Evolutionary conservation across 2,888 invertebrate genomes (phyloP).

Genomic region (Apamea epomidion): DNA sequence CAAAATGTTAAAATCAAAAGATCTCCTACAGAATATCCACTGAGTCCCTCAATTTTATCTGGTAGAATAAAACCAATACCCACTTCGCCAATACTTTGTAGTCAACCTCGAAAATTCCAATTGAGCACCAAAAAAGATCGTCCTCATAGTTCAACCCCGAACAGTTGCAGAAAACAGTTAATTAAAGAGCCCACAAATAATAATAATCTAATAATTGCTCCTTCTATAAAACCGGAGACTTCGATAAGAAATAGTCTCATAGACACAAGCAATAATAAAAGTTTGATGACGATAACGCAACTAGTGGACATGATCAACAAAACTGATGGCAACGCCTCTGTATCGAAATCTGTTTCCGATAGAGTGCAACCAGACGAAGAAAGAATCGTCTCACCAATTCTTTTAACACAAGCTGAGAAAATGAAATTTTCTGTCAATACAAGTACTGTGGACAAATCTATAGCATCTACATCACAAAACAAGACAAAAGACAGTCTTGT

Average conservation of each 20-base stretch:
- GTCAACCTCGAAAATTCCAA: slow-evolving; percentile 78
- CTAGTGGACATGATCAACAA: slow-evolving; percentile 86
- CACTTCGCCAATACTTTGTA: slow-evolving; percentile 83
- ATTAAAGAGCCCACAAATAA: slow-evolving; percentile 65
- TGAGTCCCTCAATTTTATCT: slow-evolving; percentile 85
- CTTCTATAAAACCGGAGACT: slow-evolving; percentile 50
- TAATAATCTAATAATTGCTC: slow-evolving; percentile 48
- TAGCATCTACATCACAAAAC: slow-evolving; percentile 49
- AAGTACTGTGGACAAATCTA: slow-evolving; percentile 50
- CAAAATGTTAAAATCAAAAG: slow-evolving; percentile 39
- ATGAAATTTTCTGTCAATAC: slow-evolving; percentile 62
- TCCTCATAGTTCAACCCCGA: slow-evolving; percentile 72
- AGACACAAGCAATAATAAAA: slow-evolving; percentile 76
- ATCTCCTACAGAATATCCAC: slow-evolving; percentile 62
- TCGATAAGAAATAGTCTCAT: slow-evolving; percentile 58
- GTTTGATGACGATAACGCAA: slow-evolving; percentile 87
- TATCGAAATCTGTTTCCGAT: slow-evolving; percentile 34
- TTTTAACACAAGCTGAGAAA: slow-evolving; percentile 80
- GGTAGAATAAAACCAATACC: slow-evolving; percentile 71
- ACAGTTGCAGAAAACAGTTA: slow-evolving; percentile 71
- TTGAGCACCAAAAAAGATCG: slow-evolving; percentile 73
- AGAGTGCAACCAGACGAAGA: slow-evolving; percentile 63
- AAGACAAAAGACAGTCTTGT: slow-evolving; percentile 76
- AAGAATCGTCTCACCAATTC: slow-evolving; percentile 81
- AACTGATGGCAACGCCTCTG: slow-evolving; percentile 68